Conservation (phyloP, 2,797 vertebrate species). For the Knipowitschia caucasica region DNA sequence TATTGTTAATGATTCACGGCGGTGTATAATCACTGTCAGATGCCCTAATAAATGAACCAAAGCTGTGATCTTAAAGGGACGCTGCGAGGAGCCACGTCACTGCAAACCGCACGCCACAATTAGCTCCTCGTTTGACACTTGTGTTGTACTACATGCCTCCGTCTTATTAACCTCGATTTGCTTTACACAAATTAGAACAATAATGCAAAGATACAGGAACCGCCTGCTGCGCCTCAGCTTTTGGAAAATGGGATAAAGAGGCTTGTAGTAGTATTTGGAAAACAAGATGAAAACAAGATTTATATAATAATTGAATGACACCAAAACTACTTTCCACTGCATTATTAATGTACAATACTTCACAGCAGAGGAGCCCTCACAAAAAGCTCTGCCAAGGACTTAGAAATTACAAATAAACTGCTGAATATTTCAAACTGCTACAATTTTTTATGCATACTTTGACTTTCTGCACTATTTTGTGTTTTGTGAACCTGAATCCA, state of each 20-base stretch:
- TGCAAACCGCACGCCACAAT: conserved; percentile 46
- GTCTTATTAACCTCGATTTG: conserved; percentile 20
- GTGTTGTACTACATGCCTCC: conserved; percentile 17
- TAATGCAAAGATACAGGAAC: conserved; percentile 8
- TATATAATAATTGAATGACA: neutral
- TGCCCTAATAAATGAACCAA: conserved; percentile 55
- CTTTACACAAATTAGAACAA: conserved; percentile 7
- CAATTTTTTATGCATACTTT: too few species aligned
- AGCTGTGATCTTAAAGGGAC: conserved; percentile 60
- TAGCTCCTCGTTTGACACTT: conserved; percentile 30
- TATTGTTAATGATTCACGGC: conserved; percentile 42
- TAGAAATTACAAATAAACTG: too few species aligned
- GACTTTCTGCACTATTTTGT: too few species aligned
- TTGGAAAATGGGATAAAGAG: conserved; percentile 2
- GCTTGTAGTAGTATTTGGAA: conserved; percentile 4
- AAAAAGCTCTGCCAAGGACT: too few species aligned
- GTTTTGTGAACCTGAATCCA: too few species aligned
- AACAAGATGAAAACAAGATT: neutral
- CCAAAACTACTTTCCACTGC: too few species aligned
- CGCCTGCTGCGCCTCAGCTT: neutral
- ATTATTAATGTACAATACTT: too few species aligned
- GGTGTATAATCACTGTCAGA: conserved; percentile 55
- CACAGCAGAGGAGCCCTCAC: too few species aligned
- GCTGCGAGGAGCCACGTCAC: conserved; percentile 54
- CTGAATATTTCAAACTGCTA: too few species aligned